Base-by-base conservation (phyloP, 1,140 invertebrate genomes). In the Psilanteris sp. region DNA sequence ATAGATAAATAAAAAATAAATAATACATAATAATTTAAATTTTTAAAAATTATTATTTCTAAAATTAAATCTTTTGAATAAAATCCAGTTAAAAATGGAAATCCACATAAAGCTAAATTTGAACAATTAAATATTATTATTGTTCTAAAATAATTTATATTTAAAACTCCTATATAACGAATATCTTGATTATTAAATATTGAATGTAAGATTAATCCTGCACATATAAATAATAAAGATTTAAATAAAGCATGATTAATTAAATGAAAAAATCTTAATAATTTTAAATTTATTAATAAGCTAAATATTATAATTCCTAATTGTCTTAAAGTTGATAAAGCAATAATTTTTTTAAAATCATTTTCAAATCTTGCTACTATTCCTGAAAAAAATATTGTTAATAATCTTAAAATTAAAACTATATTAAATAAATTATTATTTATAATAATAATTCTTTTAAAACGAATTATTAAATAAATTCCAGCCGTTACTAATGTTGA, bases 341-440 rank as follows among this genome's bases (percentile, higher is more conserved):
- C 92, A 92, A 93, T 92, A 91, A 92, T 91, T 88, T 92, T 92
- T 84, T 92, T 92, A 80, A 92, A 89, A 89, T 93, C 90, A 90
- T 87, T 89, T 68, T 92, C 91, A 90, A 89, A 90, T 88, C 89
- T 90, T 70, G 91, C 90, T 0, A 86, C 81, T 76, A 92, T 67
- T 0, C 91, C 90, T 4, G 91, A 84, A 81, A 92, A 90, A 87
- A 92, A 90, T 86, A 92, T 91, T 6, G 91, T 92, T 46, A 85
- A 36, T 76, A 90, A 76, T 1, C 83, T 82, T 41, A 85, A 81
- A 81, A 89, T 89, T 78, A 90, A 87, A 82, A 88, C 81, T 64
- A 82, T 72, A 20, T 27, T 24, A 54, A n/a, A n/a, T n/a, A 44
- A 57, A 26, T 29, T 66, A 48, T 31, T 46, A 31, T 73, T 64